Percentiles rank a stretch among this genome's conserved stretches.
phyloP scores from a whole-genome alignment of 1,140 invertebrate genomes.

The Trichogramma pretiosum region DNA sequence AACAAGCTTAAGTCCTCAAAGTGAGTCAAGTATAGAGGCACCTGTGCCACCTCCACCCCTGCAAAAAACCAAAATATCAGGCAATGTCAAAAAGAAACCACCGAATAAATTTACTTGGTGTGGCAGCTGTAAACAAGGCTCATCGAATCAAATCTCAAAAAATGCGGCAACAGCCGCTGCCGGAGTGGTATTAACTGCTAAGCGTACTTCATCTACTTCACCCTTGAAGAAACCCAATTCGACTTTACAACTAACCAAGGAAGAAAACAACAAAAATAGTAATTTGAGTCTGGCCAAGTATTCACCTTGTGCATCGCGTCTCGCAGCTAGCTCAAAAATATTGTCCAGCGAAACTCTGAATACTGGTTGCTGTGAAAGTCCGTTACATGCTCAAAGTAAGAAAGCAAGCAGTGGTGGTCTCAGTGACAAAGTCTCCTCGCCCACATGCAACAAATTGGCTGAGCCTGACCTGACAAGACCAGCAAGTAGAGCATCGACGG shows the following conservation, averaged over 20 bases:
- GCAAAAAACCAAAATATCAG: too few species aligned
- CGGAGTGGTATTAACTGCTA: slow-evolving; percentile 11
- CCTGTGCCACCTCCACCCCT: too few species aligned
- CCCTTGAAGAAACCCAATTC: slow-evolving; percentile 35
- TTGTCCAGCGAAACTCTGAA: slow-evolving; percentile 29
- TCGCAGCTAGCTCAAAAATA: slow-evolving; percentile 42
- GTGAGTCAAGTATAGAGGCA: too few species aligned
- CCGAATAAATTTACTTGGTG: slow-evolving; percentile 30
- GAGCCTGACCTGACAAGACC: too few species aligned
- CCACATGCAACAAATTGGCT: too few species aligned
- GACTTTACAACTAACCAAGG: slow-evolving; percentile 21
- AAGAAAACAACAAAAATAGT: slow-evolving; percentile 26
- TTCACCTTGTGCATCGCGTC: slow-evolving; percentile 41
- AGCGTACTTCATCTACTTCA: slow-evolving; percentile 28
- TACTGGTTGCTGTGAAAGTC: slow-evolving; percentile 28
- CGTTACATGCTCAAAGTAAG: too few species aligned
- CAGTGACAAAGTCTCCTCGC: too few species aligned
- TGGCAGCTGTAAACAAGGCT: slow-evolving; percentile 15
- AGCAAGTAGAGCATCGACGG: too few species aligned
- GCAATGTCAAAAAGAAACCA: too few species aligned
- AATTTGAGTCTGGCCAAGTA: slow-evolving; percentile 40
- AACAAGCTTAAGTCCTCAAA: too few species aligned
- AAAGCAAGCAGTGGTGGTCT: too few species aligned
- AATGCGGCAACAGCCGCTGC: neutral
- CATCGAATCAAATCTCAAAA: neutral